phyloP scores from a whole-genome alignment of 2,797 vertebrate species.

The Lophotriccus pileatus region DNA sequence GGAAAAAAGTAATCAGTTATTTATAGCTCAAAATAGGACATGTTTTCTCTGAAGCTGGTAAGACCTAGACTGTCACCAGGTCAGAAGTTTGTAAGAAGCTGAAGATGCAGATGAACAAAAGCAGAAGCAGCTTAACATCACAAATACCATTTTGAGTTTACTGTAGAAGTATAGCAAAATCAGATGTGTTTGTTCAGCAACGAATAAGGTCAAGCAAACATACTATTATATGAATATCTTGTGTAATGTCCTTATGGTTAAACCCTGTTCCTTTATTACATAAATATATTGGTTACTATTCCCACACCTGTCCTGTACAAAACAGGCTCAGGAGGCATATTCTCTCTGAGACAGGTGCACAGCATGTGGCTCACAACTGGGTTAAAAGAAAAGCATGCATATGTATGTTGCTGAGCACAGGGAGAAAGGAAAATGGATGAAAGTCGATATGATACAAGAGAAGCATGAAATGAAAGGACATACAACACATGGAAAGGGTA shows the following conservation, averaged over 20 bases:
- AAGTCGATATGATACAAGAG: constrained; percentile 5
- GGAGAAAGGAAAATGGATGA: constrained; percentile 24
- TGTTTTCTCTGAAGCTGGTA: not conserved
- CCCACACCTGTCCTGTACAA: not conserved
- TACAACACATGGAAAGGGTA: not conserved
- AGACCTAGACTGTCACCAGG: not conserved
- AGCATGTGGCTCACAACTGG: not conserved
- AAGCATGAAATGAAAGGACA: constrained; percentile 23
- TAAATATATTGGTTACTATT: not conserved
- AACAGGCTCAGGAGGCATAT: not conserved
- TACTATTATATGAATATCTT: not conserved
- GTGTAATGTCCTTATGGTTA: not conserved
- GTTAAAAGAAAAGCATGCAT: constrained; percentile 14
- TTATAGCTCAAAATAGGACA: not conserved
- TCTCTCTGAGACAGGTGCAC: constrained; percentile 14
- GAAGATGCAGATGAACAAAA: not conserved
- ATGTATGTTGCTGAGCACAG: not conserved
- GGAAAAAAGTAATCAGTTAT: not conserved
- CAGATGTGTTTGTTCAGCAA: not conserved
- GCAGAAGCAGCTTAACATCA: not conserved
- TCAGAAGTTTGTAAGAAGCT: not conserved
- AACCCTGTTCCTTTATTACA: not conserved
- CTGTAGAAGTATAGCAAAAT: not conserved
- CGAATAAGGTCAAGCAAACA: not conserved
- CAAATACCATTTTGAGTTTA: not conserved